Conservation (phyloP, 2,888 invertebrate species). For the Copidosoma aretas region DNA sequence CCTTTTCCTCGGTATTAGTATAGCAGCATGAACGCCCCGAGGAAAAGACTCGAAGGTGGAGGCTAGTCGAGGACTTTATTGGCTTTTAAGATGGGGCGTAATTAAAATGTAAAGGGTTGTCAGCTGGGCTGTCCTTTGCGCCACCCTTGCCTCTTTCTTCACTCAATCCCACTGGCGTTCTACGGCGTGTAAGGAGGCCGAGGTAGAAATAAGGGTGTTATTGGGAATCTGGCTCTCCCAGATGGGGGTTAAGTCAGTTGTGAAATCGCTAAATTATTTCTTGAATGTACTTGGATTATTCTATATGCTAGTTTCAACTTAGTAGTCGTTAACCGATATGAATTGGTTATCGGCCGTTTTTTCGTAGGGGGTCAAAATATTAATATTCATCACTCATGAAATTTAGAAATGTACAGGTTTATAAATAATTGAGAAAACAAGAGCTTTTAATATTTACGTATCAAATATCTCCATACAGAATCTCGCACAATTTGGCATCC, state of each 20-base stretch:
- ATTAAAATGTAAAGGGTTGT: constrained; percentile 60
- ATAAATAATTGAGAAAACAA: too few species aligned
- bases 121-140: constrained; percentile 44
- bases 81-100: constrained; percentile 56
- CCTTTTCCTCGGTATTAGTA: too few species aligned
- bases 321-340: too few species aligned
- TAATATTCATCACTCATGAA: too few species aligned
- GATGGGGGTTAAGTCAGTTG: background rate
- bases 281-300: background rate
- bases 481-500: too few species aligned
- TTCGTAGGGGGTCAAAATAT: too few species aligned
- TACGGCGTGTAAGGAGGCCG: constrained; percentile 4
- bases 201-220: background rate
- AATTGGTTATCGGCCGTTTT: too few species aligned
- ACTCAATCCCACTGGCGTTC: constrained; percentile 15
- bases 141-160: constrained; percentile 25
- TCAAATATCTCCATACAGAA: too few species aligned
- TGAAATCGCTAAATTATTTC: constrained; percentile 10
- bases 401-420: too few species aligned
- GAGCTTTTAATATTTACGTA: too few species aligned
- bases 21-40: background rate
- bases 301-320: too few species aligned
- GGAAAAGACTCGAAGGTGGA: background rate
- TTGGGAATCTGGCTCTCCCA: constrained; percentile 23
- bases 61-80: constrained; percentile 52